Evolutionary conservation across 2,113 vertebrate genomes (phyloP), one percentile per base, ranked within the genome.

Genomic region (Chloropsis cyanopogon): DNA sequence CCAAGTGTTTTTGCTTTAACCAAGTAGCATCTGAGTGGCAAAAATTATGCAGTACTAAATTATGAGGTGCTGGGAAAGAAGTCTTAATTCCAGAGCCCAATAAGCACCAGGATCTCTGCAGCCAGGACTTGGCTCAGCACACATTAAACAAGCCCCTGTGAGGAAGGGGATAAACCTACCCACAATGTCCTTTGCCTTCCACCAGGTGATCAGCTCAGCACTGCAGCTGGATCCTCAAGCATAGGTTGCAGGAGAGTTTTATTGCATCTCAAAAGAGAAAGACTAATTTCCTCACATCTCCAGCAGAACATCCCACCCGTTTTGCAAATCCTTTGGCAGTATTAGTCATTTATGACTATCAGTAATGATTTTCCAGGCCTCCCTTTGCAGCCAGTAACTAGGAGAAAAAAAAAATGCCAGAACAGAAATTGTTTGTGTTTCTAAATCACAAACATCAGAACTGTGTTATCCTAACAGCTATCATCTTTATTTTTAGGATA

Each of bases 401-500:
- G 53, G 57, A 85, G 69, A 6, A 68, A 91, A 92, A 92, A 86
- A 91, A 86, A 12, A 6, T 35, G 5, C 50, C 35, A 2, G 75
- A 86, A 86, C 1, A 6, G 65, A 87, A 94, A 46, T 2, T 10
- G n/a, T 47, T 87, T 72, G 37, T 88, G 60, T 86, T 88, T 90
- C 82, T 94, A 86, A 92, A 90, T 83, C 75, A 88, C 18, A 70
- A 95, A 90, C 63, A 95, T 85, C 64, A 86, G 23, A 44, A 90
- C 22, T 53, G n/a, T 86, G 57, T 80, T 94, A 72, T 88, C 64
- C 28, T 96, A 91, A 90, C 46, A 82, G 42, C 31, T 68, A 78
- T 82, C 89, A 49, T 82, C 81, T 79, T 94, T 97, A 97, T 97
- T 98, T 97, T 98, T 97, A 96, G 92, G 82, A 18, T 90, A 86